Percentiles rank a stretch among this genome's conserved stretches.
Evolutionary conservation across 1,140 invertebrate genomes (phyloP).

Genomic region (Pollicipes pollicipes): DNA sequence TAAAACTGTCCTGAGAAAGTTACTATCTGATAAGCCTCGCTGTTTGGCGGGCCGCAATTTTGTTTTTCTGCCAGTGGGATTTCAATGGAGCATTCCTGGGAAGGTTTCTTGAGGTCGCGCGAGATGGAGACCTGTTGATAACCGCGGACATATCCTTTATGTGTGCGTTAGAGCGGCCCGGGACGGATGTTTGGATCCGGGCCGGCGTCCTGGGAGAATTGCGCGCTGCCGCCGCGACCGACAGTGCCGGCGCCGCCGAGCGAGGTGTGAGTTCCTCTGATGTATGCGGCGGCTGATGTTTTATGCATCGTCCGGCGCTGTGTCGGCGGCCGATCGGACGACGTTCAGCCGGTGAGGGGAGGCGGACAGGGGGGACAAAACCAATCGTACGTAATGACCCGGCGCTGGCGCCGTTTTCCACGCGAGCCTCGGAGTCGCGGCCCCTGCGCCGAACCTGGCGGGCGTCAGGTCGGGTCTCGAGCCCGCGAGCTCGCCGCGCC

Average conservation of each 20-base stretch:
- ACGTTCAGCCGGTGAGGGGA: too few relatives aligned
- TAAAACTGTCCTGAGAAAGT: neutral
- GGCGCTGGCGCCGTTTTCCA: too few relatives aligned
- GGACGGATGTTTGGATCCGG: neutral
- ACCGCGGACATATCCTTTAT: neutral
- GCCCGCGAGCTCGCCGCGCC: too few relatives aligned
- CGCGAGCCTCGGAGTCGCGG: too few relatives aligned
- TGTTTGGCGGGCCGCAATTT: neutral
- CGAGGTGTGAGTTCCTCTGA: neutral
- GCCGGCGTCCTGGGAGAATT: neutral
- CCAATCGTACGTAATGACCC: too few relatives aligned
- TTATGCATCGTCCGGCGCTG: neutral
- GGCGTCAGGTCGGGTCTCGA: too few relatives aligned
- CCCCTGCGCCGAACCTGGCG: too few relatives aligned
- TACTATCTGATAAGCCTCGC: neutral
- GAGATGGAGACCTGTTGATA: conserved; percentile 1
- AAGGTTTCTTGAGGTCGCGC: neutral
- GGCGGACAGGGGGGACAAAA: too few relatives aligned
- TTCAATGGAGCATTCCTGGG: neutral
- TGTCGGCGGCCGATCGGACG: too few relatives aligned
- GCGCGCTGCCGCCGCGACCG: too few relatives aligned
- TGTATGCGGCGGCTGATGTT: neutral
- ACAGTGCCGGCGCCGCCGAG: neutral
- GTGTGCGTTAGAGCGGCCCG: neutral
- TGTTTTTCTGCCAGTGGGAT: neutral